Evolutionary conservation across 2,113 vertebrate species (phyloP), one percentile per base, ranked within the genome.

Genomic region (Apodemus speciosus): DNA sequence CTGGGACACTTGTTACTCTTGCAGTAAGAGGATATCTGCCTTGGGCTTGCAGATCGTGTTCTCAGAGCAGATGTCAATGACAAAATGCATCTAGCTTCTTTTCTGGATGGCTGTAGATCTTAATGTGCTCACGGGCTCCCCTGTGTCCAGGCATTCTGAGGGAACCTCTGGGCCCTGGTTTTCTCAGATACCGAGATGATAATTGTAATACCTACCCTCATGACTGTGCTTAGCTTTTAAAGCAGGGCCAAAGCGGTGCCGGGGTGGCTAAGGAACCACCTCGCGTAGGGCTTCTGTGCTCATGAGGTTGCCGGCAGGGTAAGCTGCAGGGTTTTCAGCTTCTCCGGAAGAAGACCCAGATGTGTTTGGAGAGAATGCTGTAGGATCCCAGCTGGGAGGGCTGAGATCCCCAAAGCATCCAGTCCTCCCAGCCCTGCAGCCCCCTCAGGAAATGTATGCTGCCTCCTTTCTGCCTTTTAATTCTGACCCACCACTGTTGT

Each of bases 101-200:
- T 40, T 21, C 40, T 2, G 23, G 46, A 25, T 58, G 23, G 25
- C 69, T 58, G 51, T 53, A 71, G 49, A n/a, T 38, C 35, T 13
- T 25, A 8, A n/a, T 53, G 46, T 51, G 66, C 53, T 9, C 27
- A 75, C 1, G 2, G 27, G 51, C n/a, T 32, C 1, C 27, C 53
- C 25, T 1, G 3, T 62, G 56, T 15, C 71, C 40, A 13, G 66
- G 46, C 25, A 11, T 40, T 58, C 35, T 21, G 10, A 38, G 11
- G 1, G 5, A 5, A 13, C 21, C 3, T 1, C 9, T 30, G 11
- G 6, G 21, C 68, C 32, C 5, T 9, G 1, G 2, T 49, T 20
- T 10, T 25, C 51, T 69, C 92, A 56, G 62, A n/a, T 3, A 43
- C 69, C 0, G 7, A 51, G 35, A n/a, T 9, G 66, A 46, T 46